Evolutionary conservation across 2,113 vertebrate species (phyloP).

Genomic region (Loxodonta africana): DNA sequence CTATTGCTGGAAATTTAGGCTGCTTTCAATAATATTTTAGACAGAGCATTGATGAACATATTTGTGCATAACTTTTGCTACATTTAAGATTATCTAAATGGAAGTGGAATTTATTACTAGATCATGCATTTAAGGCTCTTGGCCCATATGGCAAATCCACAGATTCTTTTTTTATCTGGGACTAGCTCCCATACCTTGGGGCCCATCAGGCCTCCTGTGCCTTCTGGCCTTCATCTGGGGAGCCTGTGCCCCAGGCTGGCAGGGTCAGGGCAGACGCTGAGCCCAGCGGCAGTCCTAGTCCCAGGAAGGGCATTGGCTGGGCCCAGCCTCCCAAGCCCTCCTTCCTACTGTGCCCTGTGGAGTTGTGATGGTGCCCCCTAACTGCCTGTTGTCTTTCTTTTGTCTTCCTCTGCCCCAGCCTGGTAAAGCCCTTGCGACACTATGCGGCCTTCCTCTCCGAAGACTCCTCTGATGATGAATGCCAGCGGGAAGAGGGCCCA

Average conservation of each 20-base stretch:
- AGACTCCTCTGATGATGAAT: conserved; percentile 97
- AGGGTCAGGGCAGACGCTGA: neutral
- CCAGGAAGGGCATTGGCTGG: no score
- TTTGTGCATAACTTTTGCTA: neutral
- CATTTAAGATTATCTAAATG: no score
- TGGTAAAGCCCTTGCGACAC: conserved; percentile 95
- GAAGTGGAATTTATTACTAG: neutral
- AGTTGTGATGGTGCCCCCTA: neutral
- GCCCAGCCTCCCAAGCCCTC: neutral
- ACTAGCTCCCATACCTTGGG: neutral
- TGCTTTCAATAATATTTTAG: neutral
- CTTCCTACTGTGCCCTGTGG: fast-evolving
- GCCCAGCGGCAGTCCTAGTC: neutral
- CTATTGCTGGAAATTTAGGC: neutral
- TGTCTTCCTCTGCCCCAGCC: conserved; percentile 91
- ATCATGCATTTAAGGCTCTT: neutral
- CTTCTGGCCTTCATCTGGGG: neutral
- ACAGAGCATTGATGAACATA: no score
- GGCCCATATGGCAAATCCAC: neutral
- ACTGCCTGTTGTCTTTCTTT: conserved; percentile 79
- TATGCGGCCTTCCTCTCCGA: conserved; percentile 99
- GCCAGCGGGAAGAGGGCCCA: conserved; percentile 93
- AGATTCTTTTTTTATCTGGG: neutral
- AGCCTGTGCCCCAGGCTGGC: neutral
- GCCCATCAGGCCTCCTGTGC: fast-evolving